Base-by-base conservation (phyloP, 2,113 vertebrate genomes). In the Syrmaticus mikado region DNA sequence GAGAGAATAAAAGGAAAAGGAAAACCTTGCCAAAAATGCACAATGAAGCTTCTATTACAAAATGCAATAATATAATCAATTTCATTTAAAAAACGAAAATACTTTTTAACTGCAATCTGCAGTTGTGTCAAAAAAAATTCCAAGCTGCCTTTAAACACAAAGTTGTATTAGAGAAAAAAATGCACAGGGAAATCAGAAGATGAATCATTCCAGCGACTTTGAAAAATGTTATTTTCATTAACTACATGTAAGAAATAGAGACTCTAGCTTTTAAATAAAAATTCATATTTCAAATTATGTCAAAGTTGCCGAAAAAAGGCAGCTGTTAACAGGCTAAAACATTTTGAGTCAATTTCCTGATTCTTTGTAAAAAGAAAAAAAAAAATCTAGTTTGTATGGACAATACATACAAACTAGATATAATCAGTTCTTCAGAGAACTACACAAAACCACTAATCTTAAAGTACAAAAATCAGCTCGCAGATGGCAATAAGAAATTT, bases 41-140 rank as follows among this genome's bases (percentile, higher is more conserved):
- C 91, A 95, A 95, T 85, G 85, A 94, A 96, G 73, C 79, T 91
- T 94, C 85, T 96, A 73, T 84, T 92, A 92, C 82, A 91, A 94
- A 95, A 95, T 90, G 85, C 88, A 90, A 92, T 88, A 94, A 91
- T 87, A 85, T 82, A 92, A 94, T 94, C 82, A 87, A 92, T 84
- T 95, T 96, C 61, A 84, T 75, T 90, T 87, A 20, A 5, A 81
- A 86, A 94, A 88, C 57, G 85, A 94, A 95, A 93, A 95, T 87
- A 96, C 82, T 86, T 94, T 61, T 94, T 61, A 97, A 86, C 68
- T 85, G 86, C 87, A 94, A 90, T 68, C 90, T 90, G 60, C 82
- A 88, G 52, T 77, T 91, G 72, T 91, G 85, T 85, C 55, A 91
- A 95, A 96, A 90, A 96, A 87, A 83, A 78, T 1, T 20, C 32